Evolutionary conservation across 92 coral and sea anemone species (phyloP), one percentile per base, ranked within the genome.

Genomic region (Umimayanthus chanpuru): DNA sequence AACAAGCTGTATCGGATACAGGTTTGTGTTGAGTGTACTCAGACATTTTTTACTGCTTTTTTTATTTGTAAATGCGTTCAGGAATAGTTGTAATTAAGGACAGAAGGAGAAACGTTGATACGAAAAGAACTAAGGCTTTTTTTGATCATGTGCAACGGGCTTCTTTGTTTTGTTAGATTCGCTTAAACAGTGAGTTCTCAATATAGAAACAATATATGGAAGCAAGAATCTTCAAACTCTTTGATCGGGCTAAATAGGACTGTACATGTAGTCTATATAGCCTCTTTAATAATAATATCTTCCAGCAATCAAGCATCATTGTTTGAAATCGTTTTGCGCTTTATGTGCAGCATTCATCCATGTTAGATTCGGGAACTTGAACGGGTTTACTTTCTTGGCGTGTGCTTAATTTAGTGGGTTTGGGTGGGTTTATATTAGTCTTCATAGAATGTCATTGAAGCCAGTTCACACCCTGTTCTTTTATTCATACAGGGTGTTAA

Each of bases 1-100:
- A 97, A 95, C 88, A 97, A 97, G 90, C 88, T 97, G 16, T 97
- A 97, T 88, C 94, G 97, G 43, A 92, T 97, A 32, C 99, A 97
- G 98, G 99, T 95, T 53, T 50, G 89, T 66, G 21, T 25, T 39
- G 81, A 56, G 41, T 30, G 38, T 53, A 55, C 4, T 23, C 68
- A 21, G 44, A 12, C 40, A 0, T 79, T 79, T 1, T 49, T 6
- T 5, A 40, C 10, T 29, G 16, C 50, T 20, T 23, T 76, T 74
- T 30, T 2, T 26, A 15, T 20, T 68, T 20, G 25, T 25, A 74
- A 43, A 38, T 39, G 2, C 58, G 20, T 2, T 2, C 14, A 53
- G 58, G 11, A 4, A 61, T 61, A 61, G 21, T 61, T 61, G 68
- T 61, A 61, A 20, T 15, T 15, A 16, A 15, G 16, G 16, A 56